Base-by-base conservation (phyloP, 2,888 invertebrate genomes). In the Pristionchus maxplancki region DNA sequence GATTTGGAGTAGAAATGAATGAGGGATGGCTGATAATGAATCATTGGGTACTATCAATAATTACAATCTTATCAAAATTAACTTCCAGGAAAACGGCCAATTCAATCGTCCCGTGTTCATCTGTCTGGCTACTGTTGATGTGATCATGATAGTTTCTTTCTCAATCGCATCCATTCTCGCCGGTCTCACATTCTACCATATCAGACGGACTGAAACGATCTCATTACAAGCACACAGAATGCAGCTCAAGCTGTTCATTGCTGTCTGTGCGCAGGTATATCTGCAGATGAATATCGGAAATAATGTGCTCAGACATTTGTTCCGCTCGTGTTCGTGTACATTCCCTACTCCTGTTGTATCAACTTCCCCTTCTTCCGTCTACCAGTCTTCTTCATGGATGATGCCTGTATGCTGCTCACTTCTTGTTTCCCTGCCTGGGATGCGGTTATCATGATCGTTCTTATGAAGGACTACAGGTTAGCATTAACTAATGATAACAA, bases 371-470 rank as follows among this genome's bases (percentile, higher is more conserved):
- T 64, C 64, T 64, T 64, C 64, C n/a, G 28, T 8, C 64, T 64
- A 28, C 64, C 64, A 28, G 28, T 64, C 6, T 64, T 28, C 64
- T 28, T 64, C n/a, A 28, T 64, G 64, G 64, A 64, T 28, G 64
- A 64, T 64, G 28, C 64, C 6, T 64, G 17, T 71, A 11, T 37
- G n/a, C n/a, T n/a, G n/a, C n/a, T n/a, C n/a, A n/a, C n/a, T n/a
- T n/a, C n/a, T n/a, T n/a, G n/a, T n/a, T 71, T 71, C 28, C 71
- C 71, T 37, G 71, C 71, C 15, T 71, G 71, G 71, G 71, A 71
- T 20, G 71, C 71, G 2, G 71, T 71, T 5, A 71, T 71, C 17
- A 71, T 71, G 28, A 64, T 64, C 6, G 5, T 11, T n/a, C 15
- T 64, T n/a, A 64, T 64, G 64, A 64, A 64, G 28, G 64, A 64